Evolutionary conservation across 2,888 invertebrate species (phyloP).

Genomic region (Dryomyza anilis): DNA sequence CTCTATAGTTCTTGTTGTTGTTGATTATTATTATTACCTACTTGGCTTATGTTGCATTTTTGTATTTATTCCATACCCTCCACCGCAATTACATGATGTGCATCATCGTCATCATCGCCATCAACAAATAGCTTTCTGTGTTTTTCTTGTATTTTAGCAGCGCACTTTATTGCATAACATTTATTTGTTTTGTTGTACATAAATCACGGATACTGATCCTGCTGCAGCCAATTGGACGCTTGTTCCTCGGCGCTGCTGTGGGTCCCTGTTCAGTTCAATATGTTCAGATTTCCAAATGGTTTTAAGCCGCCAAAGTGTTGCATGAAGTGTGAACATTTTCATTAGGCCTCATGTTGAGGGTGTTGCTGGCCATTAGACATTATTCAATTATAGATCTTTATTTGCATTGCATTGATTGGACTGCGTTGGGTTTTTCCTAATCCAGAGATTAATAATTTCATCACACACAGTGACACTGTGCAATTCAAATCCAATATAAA

Average conservation of each 20-base stretch:
- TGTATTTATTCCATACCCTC: background rate
- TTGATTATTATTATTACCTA: constrained; percentile 39
- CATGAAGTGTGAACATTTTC: background rate
- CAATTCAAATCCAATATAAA: too few relatives aligned
- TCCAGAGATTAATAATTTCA: constrained; percentile 4
- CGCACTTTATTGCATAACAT: background rate
- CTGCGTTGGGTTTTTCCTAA: background rate
- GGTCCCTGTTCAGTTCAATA: too few relatives aligned
- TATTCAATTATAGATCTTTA: background rate
- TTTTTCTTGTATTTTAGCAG: background rate
- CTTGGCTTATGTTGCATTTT: background rate
- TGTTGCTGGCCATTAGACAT: background rate
- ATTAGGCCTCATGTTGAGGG: background rate
- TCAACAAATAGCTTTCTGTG: background rate
- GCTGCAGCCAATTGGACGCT: too few relatives aligned
- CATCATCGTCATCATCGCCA: background rate
- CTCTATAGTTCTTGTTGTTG: background rate
- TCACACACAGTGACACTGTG: background rate
- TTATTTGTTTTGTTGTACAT: too few relatives aligned
- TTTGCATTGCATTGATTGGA: background rate
- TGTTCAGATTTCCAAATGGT: too few relatives aligned
- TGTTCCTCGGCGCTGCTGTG: background rate
- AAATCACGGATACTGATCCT: too few relatives aligned
- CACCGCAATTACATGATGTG: background rate
- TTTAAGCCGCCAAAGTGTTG: background rate